Evolutionary conservation across 1,140 invertebrate genomes (phyloP).

Genomic region (Marisa cornuarietis): DNA sequence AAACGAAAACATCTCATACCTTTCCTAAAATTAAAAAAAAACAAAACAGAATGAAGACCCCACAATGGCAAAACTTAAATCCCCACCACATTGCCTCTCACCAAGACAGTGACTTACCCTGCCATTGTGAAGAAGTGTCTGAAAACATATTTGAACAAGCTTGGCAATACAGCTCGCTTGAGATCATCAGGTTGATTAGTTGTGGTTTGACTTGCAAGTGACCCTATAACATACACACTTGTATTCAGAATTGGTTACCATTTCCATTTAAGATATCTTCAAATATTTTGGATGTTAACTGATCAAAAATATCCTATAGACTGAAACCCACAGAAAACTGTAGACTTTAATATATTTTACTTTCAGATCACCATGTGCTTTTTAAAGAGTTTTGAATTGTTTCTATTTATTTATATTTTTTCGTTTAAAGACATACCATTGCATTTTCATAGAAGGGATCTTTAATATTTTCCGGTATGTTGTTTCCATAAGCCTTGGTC

Average conservation of each 20-base stretch:
- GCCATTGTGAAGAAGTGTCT: constrained; percentile 76
- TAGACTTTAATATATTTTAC: background rate
- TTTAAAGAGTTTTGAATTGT: background rate
- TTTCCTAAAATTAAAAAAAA: background rate
- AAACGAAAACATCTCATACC: too few relatives aligned
- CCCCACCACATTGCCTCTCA: background rate
- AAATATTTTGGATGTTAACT: background rate
- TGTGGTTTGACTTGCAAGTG: constrained; percentile 93
- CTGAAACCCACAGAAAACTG: too few relatives aligned
- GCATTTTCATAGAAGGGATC: constrained; percentile 86
- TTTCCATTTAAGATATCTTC: background rate
- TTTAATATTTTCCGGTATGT: constrained; percentile 90
- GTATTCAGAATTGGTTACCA: background rate
- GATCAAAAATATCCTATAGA: too few relatives aligned
- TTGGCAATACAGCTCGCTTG: constrained; percentile 95
- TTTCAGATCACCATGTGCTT: too few relatives aligned
- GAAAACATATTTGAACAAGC: constrained; percentile 96
- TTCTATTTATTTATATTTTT: too few relatives aligned
- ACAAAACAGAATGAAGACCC: constrained; percentile 73
- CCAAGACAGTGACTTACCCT: constrained; percentile 35
- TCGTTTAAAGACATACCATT: constrained; percentile 28
- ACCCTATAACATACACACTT: constrained; percentile 72
- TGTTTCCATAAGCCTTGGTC: constrained; percentile 95
- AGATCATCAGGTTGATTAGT: constrained; percentile 89
- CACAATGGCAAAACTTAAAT: constrained; percentile 76